Base-by-base conservation (phyloP, 1,140 invertebrate genomes). In the Pseudomyrmex pallidus region DNA sequence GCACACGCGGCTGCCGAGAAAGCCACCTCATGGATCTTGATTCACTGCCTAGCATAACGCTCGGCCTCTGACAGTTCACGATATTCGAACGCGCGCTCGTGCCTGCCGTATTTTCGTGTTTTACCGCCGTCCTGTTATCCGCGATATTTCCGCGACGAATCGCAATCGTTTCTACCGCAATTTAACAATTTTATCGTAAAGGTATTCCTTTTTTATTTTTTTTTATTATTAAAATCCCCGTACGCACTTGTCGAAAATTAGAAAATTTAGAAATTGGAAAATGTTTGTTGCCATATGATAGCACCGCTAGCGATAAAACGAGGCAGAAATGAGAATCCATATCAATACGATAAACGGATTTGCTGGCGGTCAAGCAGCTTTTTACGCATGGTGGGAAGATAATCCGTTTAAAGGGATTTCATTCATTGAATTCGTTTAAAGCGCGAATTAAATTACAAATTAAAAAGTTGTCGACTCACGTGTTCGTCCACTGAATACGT, bases 401-500 rank as follows among this genome's bases (percentile, higher is more conserved):
- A 82, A 35, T 17, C 61, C 64, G 46, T 50, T 35, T 87, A 91
- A 91, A 78, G 76, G 85, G 88, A 91, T 90, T 91, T 66, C 74
- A 85, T 66, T 35, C 54, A 35, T 76, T 59, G n/a, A 90, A 84
- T 70, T 84, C 67, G 54, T 7, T 12, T 35, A 61, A n/a, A 73
- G 63, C 57, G 35, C 7, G 35, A 35, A 83, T 78, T 46, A 72
- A 67, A 83, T 72, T 87, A 74, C 74, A 20, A 56, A 59, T 74
- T 77, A 85, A 88, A 68, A 68, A 64, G 54, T 35, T 35, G 9
- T 59, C 67, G 46, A 98, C 98, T 98, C 95, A 99, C 98, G 95
- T 98, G 98, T 95, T 99, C 98, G 95, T 99, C 98, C 89, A 99
- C 96, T 3, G 98, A 98, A 93, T 98, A 99, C 62, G 98, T 98